Percentiles rank a stretch among this genome's conserved stretches.
phyloP scores from a whole-genome alignment of 1,140 invertebrate species.

The Palaemon carinicauda region DNA sequence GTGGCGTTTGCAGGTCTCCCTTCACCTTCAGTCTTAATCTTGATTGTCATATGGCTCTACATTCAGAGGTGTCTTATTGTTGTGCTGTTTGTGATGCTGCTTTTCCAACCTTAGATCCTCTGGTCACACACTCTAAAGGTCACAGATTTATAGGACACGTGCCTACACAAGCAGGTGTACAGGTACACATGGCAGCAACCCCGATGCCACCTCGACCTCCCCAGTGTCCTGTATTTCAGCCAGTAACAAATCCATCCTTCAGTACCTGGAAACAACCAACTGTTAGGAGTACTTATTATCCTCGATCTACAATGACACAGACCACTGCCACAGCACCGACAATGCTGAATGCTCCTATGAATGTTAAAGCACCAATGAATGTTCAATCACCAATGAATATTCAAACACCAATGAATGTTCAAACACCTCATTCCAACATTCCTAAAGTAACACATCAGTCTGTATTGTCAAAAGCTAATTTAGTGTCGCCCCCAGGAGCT shows the following conservation, averaged over 20 bases:
- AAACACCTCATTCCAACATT: no score
- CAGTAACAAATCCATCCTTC: not conserved
- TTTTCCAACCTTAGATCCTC: slow-evolving; percentile 18
- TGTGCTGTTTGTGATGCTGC: slow-evolving; percentile 28
- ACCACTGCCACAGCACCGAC: no score
- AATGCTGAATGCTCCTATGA: no score
- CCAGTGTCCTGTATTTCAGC: not conserved
- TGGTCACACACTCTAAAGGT: not conserved
- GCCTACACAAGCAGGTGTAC: not conserved
- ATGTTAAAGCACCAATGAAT: no score
- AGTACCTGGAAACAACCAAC: not conserved
- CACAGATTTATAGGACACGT: not conserved
- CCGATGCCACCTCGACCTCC: not conserved
- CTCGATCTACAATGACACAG: no score
- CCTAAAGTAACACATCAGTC: no score
- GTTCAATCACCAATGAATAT: no score
- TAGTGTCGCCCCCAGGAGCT: not conserved
- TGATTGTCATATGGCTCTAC: slow-evolving; percentile 40
- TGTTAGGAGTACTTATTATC: not conserved
- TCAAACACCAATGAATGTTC: no score
- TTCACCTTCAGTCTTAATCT: slow-evolving; percentile 38
- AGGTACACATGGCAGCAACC: not conserved
- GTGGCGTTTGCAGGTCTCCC: not conserved
- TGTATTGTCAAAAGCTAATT: not conserved
- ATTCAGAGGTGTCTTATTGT: not conserved